These are phyloP conservation scores for Catalaphyllia jardinei DNA, from an alignment of 64 coral and sea anemone genomes.

Conservation along the genomic window DNA sequence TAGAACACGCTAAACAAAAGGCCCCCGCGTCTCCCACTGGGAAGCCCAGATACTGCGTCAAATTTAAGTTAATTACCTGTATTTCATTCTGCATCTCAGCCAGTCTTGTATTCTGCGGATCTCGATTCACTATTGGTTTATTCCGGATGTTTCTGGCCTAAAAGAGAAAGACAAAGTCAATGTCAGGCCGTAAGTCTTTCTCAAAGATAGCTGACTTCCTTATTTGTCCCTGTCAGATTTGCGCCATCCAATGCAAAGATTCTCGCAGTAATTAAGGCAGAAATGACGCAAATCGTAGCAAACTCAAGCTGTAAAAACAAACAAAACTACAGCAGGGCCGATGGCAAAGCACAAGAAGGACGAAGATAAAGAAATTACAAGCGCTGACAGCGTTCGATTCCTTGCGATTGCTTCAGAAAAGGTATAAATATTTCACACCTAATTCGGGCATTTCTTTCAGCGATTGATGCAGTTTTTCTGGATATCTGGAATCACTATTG, in stretches of 20 bases:
- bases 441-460: slow-evolving; percentile 56
- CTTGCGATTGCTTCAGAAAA: slow-evolving; percentile 59
- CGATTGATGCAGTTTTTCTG: slow-evolving; percentile 48
- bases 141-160: slow-evolving; percentile 95
- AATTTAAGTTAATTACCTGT: slow-evolving; percentile 51
- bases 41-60: too few species aligned
- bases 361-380: slow-evolving; percentile 29
- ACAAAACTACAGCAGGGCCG: slow-evolving; percentile 7
- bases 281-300: too few species aligned
- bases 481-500: slow-evolving; percentile 66
- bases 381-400: slow-evolving; percentile 39
- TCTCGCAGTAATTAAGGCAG: too few species aligned
- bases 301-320: background rate
- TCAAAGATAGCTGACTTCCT: too few species aligned
- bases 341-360: too few species aligned
- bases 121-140: slow-evolving; percentile 94
- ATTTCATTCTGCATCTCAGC: slow-evolving; percentile 96
- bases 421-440: slow-evolving; percentile 56
- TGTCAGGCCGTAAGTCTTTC: too few species aligned
- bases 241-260: too few species aligned
- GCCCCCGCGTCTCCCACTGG: too few species aligned
- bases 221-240: too few species aligned
- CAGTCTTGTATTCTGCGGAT: slow-evolving; percentile 92
- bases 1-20: too few species aligned
- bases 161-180: background rate